A percentile compares a stretch with the other conserved stretches of the same genome.
Evolutionary conservation across 2,888 invertebrate genomes (phyloP).

Genomic region (Rhimphoctona megacephalus): DNA sequence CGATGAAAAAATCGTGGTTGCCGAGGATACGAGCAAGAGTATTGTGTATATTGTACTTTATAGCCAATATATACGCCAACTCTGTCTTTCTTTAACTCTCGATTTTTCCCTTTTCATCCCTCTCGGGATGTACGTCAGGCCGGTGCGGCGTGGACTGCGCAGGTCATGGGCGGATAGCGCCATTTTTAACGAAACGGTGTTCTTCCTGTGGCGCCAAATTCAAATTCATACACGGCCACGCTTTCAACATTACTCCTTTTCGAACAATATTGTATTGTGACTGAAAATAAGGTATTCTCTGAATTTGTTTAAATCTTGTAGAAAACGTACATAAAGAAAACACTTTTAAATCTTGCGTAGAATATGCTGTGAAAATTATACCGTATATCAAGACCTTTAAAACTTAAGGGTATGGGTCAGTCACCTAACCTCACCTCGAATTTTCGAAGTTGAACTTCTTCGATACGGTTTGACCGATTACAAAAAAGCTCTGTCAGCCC

Average conservation of each 20-base stretch:
- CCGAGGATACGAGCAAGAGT: constrained; percentile 51
- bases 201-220: constrained; percentile 50
- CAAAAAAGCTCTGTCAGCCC: no score
- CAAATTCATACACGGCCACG: no score
- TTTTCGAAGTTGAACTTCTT: no score
- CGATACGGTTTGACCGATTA: no score
- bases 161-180: constrained; percentile 16
- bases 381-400: not conserved
- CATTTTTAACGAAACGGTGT: constrained; percentile 14
- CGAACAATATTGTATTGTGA: not conserved
- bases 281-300: not conserved
- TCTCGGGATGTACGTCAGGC: constrained; percentile 25
- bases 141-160: constrained; percentile 34
- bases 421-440: no score
- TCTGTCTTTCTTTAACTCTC: constrained; percentile 27
- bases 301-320: not conserved
- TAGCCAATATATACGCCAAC: constrained; percentile 20
- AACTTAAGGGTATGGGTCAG: no score
- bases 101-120: constrained; percentile 22
- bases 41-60: constrained; percentile 24
- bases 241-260: not conserved
- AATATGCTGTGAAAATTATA: not conserved
- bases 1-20: constrained; percentile 48
- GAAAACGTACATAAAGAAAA: not conserved
- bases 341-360: not conserved